phyloP scores from a whole-genome alignment of 2,797 vertebrate species.

The Emydoidea blandingii region DNA sequence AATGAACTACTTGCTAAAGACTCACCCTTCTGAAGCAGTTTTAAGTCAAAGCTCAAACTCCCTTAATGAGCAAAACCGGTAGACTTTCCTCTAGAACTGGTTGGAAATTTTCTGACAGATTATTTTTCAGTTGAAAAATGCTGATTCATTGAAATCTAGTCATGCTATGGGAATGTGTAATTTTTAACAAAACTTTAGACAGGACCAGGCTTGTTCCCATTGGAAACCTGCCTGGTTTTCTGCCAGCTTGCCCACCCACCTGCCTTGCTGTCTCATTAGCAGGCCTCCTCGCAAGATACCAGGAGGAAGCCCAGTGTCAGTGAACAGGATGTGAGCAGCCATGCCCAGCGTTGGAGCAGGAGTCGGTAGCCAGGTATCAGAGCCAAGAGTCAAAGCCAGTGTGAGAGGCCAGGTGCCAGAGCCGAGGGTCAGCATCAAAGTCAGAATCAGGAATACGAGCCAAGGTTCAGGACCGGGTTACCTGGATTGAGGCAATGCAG shows the following conservation, averaged over 20 bases:
- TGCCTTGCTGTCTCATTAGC: not conserved
- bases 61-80: slow-evolving; percentile 21
- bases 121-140: slow-evolving; percentile 14
- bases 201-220: not conserved
- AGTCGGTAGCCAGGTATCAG: not conserved
- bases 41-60: slow-evolving; percentile 30
- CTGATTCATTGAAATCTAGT: slow-evolving; percentile 28
- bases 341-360: not conserved
- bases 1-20: not conserved
- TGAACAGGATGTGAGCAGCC: not conserved
- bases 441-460: not conserved
- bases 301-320: not conserved
- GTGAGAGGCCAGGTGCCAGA: not conserved
- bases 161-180: not conserved
- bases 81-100: slow-evolving; percentile 7
- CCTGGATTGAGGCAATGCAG: not conserved
- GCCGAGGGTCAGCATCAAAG: not conserved
- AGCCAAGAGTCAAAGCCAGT: not conserved
- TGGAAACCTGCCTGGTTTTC: not conserved
- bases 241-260: slow-evolving; percentile 1
- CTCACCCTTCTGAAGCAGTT: not conserved
- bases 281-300: not conserved
- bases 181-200: not conserved
- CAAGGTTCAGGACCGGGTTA: not conserved
- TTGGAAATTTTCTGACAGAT: slow-evolving; percentile 19